A percentile compares a stretch with the other conserved stretches of the same genome.
These are phyloP conservation scores for Chionoecetes opilio DNA, from an alignment of 1,140 invertebrate species.

Conservation along the genomic window DNA sequence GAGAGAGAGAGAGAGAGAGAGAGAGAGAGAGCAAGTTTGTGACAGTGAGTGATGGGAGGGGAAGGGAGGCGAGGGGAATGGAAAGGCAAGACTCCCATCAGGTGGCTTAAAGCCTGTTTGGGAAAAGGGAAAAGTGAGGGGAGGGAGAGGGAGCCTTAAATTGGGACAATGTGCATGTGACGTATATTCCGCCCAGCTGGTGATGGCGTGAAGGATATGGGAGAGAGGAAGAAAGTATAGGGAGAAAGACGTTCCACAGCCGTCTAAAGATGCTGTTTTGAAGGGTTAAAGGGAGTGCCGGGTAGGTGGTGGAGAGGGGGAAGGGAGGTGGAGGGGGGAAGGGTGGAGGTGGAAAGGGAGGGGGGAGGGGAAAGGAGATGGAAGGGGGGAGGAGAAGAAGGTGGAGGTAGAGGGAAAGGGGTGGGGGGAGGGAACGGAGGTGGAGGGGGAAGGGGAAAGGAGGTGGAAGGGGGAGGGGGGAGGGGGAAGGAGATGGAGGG, in stretches of 20 bases:
- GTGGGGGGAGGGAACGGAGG: not conserved
- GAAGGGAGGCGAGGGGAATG: not conserved
- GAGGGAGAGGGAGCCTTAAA: not conserved
- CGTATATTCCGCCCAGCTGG: not conserved
- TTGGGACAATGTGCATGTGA: not conserved
- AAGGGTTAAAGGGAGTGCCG: not conserved
- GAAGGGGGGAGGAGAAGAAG: too few relatives aligned
- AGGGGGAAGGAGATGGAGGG: not conserved
- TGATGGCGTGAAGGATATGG: slow-evolving; percentile 16
- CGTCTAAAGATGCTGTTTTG: slow-evolving; percentile 6
- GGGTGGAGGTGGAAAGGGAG: too few relatives aligned
- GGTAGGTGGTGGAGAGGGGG: not conserved
- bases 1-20: too few relatives aligned
- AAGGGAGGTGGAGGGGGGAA: not conserved
- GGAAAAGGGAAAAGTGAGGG: not conserved
- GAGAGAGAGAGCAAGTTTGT: not conserved
- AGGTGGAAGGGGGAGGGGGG: too few relatives aligned
- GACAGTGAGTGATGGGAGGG: not conserved
- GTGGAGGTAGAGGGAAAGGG: slow-evolving; percentile 12
- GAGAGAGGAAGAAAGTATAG: not conserved
- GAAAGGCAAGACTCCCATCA: slow-evolving; percentile 27
- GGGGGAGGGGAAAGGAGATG: not conserved
- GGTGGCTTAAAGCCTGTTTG: not conserved
- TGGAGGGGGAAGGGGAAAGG: too few relatives aligned
- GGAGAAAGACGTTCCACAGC: not conserved